Percentiles rank a stretch among this genome's conserved stretches.
Conservation (phyloP, 2,797 vertebrate genomes). For the Euthynnus affinis region DNA sequence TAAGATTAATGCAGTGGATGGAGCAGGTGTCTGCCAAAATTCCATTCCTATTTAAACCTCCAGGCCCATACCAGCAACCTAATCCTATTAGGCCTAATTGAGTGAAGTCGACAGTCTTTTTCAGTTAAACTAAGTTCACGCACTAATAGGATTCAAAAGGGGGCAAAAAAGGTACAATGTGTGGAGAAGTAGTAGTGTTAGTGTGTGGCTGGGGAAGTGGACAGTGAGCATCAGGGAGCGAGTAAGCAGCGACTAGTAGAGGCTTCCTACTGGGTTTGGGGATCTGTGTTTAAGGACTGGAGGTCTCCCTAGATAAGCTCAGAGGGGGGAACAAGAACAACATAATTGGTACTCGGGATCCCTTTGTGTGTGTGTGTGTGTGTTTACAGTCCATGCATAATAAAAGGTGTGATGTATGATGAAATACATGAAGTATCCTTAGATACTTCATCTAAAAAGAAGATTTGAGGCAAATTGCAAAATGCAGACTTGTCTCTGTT, state of each 20-base stretch:
- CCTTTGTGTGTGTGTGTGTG: constrained; percentile 50
- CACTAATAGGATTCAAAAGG: constrained; percentile 92
- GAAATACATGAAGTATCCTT: not conserved
- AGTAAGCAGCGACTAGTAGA: constrained; percentile 49
- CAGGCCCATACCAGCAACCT: constrained; percentile 90
- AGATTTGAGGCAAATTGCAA: not conserved
- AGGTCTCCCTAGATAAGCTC: constrained; percentile 67
- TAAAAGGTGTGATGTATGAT: constrained; percentile 16
- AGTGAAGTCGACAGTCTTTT: constrained; percentile 93
- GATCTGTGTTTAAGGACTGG: constrained; percentile 52
- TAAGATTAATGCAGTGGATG: constrained; percentile 89
- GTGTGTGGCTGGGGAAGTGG: constrained; percentile 71
- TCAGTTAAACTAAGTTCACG: constrained; percentile 93
- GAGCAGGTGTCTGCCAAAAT: constrained; percentile 92
- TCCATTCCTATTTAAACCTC: constrained; percentile 91
- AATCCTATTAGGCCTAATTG: constrained; percentile 98
- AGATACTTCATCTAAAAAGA: not conserved
- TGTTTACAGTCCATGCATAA: constrained; percentile 37
- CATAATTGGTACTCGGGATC: constrained; percentile 45
- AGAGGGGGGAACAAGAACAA: constrained; percentile 41
- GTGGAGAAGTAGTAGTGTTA: constrained; percentile 77
- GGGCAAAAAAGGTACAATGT: constrained; percentile 75
- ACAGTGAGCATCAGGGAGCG: constrained; percentile 58
- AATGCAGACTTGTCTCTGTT: not conserved
- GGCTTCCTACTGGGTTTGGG: constrained; percentile 56